Evolutionary conservation across 2,888 invertebrate species (phyloP).

Genomic region (Rapana venosa): DNA sequence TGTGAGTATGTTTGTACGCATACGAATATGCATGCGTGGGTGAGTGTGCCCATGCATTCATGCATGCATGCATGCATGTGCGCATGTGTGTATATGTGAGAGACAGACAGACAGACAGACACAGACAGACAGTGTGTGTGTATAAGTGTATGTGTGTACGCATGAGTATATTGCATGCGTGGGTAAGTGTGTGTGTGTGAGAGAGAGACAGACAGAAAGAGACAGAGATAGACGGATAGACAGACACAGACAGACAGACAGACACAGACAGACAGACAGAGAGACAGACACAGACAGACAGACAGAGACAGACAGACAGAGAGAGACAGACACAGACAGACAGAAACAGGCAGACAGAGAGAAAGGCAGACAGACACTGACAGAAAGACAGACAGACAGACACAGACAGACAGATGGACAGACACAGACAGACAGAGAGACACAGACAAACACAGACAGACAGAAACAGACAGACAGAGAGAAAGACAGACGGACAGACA

Average conservation of each 20-base stretch:
- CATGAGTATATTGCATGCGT: no score
- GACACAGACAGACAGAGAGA: not conserved
- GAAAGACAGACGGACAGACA: not conserved
- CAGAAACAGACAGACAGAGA: not conserved
- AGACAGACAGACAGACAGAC: not conserved
- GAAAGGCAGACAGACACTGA: not conserved
- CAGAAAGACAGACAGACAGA: not conserved
- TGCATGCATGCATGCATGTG: no score
- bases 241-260: not conserved
- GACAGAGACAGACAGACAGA: not conserved
- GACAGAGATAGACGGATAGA: not conserved
- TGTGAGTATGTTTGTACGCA: no score
- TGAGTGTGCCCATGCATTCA: no score
- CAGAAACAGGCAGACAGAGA: no score
- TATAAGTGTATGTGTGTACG: no score
- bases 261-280: not conserved
- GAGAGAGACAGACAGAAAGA: not conserved
- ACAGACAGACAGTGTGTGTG: not conserved
- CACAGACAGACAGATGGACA: not conserved
- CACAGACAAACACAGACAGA: slow-evolving; percentile 5
- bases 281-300: not conserved
- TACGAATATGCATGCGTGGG: no score
- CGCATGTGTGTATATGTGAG: not conserved
- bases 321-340: not conserved
- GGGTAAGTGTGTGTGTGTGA: not conserved